phyloP scores from a whole-genome alignment of 2,113 vertebrate genomes.

The Aptenodytes forsteri region DNA sequence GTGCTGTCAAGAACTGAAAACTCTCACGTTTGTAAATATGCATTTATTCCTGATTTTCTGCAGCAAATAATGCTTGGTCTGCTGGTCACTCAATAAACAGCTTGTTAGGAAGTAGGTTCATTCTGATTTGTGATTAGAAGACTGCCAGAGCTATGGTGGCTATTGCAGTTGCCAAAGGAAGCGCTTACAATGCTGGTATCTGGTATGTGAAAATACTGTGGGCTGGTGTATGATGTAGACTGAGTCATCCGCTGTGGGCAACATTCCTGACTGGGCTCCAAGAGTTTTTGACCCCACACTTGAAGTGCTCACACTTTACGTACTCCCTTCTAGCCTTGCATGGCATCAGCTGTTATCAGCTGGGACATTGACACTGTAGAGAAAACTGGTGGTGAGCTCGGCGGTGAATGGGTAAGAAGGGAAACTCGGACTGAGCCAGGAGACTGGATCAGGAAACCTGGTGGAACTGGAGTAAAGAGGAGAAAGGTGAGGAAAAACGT shows the following conservation, averaged over 20 bases:
- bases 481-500: not conserved
- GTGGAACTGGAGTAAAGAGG: not conserved
- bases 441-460: not conserved
- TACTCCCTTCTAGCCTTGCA: not conserved
- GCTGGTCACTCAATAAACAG: not conserved
- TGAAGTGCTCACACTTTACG: not conserved
- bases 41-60: not conserved
- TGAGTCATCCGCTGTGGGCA: rapidly evolving
- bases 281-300: not conserved
- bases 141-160: not conserved
- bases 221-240: not conserved
- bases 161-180: not conserved
- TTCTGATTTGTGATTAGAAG: not conserved
- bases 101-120: not conserved
- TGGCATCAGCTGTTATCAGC: rapidly evolving
- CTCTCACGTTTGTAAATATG: not conserved
- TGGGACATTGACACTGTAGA: not conserved
- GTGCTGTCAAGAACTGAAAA: not conserved
- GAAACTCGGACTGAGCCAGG: not conserved
- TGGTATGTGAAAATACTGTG: not conserved
- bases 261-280: not conserved
- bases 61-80: not conserved
- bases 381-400: not conserved
- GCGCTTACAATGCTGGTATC: not conserved
- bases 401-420: not conserved